A percentile compares a stretch with the other conserved stretches of the same genome.
phyloP scores from a whole-genome alignment of 2,888 invertebrate genomes.

The Crocallis elinguaria region DNA sequence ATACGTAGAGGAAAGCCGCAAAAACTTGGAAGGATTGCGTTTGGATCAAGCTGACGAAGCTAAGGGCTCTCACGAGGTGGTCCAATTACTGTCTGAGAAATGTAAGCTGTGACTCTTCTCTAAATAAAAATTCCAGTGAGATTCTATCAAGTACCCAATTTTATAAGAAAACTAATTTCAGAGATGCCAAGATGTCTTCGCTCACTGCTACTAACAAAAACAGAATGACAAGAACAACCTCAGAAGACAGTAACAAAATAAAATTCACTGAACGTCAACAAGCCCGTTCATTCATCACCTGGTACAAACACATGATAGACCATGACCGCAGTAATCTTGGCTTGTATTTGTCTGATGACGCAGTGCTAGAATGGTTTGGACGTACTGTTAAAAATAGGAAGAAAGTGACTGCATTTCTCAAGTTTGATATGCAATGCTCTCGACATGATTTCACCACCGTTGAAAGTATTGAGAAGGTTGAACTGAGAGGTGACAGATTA shows the following conservation, averaged over 20 bases:
- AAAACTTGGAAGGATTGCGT: conserved; percentile 60
- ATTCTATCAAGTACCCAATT: neutral
- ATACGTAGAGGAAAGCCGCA: conserved; percentile 74
- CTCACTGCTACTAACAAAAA: conserved; percentile 52
- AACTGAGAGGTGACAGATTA: conserved; percentile 53
- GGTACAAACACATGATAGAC: conserved; percentile 80
- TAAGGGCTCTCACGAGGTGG: conserved; percentile 67
- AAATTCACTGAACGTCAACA: conserved; percentile 58
- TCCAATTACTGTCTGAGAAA: conserved; percentile 66
- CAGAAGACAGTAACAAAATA: conserved; percentile 53
- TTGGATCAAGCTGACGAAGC: conserved; percentile 67
- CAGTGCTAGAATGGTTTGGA: conserved; percentile 87
- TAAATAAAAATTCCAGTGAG: neutral
- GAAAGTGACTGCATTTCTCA: conserved; percentile 84
- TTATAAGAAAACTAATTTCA: conserved; percentile 31
- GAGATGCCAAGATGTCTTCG: conserved; percentile 61
- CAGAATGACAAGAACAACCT: conserved; percentile 36
- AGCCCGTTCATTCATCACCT: conserved; percentile 72
- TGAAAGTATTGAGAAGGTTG: conserved; percentile 68
- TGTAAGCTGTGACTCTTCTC: conserved; percentile 51
- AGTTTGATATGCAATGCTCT: conserved; percentile 80
- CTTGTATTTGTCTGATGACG: conserved; percentile 78
- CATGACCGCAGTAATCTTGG: conserved; percentile 76
- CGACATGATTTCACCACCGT: conserved; percentile 79
- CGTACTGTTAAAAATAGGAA: conserved; percentile 84